Base-by-base conservation (phyloP, 2,888 invertebrate species). In the Galerucella calmariensis region DNA sequence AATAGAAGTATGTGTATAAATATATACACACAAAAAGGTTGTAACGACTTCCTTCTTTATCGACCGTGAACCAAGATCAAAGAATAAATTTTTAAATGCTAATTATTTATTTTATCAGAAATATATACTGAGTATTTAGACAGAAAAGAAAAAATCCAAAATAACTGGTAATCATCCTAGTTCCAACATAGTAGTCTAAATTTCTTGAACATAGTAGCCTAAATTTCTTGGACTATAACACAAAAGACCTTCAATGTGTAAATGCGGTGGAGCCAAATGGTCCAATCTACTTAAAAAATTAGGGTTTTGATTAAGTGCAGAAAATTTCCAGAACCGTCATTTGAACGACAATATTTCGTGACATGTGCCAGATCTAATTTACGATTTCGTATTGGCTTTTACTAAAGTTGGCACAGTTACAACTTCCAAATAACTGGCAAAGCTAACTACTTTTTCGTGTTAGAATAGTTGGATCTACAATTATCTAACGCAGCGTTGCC, bases 361-460 rank as follows among this genome's bases (percentile, higher is more conserved):
- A 16, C n/a, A 16, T 16, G 16, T 16, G 53, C 8, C 53, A 56
- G 16, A 8, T 2, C 56, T 20, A 56, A 20, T 56, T 56, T 56
- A 20, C 56, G 56, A 20, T 56, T 56, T 56, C 10, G 56, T 20
- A 56, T 56, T 56, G 56, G 56, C 56, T 56, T 56, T 20, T 56
- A 20, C 56, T 20, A 53, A 56, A 56, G 16, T 56, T 56, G 56
- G 56, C 56, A 56, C 56, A 56, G 51, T 51, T 51, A 51, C 51
- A 51, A n/a, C 16, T 20, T 56, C 16, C 16, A 56, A 56, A 20
- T 20, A 56, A 56, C 16, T 16, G 56, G 8, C 56, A 56, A 20
- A 6, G 16, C n/a, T n/a, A n/a, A 16, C 53, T 20, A 53, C 8
- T 53, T 53, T n/a, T 8, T 16, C 6, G 16, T n/a, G 51, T 51